Evolutionary conservation across 2,113 vertebrate species (phyloP).

Genomic region (Coreoperca whiteheadi): DNA sequence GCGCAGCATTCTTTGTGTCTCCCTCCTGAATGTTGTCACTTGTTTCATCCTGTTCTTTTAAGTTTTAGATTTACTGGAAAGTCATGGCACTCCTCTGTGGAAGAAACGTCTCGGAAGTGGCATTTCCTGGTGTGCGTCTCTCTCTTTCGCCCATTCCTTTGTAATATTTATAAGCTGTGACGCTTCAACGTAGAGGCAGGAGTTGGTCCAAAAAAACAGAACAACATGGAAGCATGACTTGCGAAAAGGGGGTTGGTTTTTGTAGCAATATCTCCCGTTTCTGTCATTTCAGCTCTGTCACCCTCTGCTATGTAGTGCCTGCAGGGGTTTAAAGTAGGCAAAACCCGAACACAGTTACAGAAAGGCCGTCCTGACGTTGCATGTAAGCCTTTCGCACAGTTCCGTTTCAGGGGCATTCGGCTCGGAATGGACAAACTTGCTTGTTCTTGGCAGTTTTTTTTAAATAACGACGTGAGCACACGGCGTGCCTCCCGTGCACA

Average conservation of each 20-base stretch:
- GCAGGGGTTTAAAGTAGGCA: not conserved
- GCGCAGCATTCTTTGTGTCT: not conserved
- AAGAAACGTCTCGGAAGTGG: not conserved
- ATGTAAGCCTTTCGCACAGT: not conserved
- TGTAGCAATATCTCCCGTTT: not conserved
- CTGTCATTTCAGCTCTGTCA: not conserved
- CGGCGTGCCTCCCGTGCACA: not conserved
- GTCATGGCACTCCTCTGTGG: not conserved
- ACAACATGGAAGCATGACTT: not conserved
- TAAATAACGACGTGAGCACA: not conserved
- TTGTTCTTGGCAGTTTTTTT: not conserved
- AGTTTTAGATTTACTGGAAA: not conserved
- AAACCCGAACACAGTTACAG: not conserved
- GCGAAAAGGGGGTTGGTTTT: not conserved
- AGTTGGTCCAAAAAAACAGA: not conserved
- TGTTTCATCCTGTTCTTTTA: not conserved
- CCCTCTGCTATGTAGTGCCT: not conserved
- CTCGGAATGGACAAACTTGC: not conserved
- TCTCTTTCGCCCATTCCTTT: not conserved
- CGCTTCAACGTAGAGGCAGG: not conserved
- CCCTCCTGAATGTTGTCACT: not conserved
- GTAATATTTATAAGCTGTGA: conserved; percentile 19
- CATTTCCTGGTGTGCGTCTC: not conserved
- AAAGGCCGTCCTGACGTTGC: not conserved
- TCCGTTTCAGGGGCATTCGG: not conserved